Conservation (phyloP, 2,797 vertebrate species). For the Morus bassanus region DNA sequence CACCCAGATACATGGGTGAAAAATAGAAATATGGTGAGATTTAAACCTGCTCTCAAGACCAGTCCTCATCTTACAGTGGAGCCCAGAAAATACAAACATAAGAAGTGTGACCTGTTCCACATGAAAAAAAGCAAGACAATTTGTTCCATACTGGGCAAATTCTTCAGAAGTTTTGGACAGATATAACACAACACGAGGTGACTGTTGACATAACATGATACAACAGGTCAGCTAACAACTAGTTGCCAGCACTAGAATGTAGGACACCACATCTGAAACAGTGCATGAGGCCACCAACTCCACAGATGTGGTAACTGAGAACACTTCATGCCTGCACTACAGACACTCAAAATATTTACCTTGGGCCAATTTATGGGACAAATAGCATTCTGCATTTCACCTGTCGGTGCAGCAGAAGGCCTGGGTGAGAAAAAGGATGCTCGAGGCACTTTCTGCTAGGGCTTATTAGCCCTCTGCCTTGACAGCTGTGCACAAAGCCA, state of each 20-base stretch:
- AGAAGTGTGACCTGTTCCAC: not conserved
- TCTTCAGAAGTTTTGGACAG: not conserved
- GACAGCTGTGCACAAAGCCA: not conserved
- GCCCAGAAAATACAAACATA: not conserved
- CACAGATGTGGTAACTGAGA: not conserved
- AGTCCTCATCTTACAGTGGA: not conserved
- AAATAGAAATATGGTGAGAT: not conserved
- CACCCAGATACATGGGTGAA: fast-evolving
- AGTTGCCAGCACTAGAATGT: not conserved
- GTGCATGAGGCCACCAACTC: not conserved
- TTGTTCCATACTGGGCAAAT: not conserved
- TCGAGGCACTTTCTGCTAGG: not conserved
- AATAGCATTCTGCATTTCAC: not conserved
- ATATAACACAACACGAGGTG: not conserved
- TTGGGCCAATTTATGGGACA: not conserved
- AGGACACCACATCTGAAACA: not conserved
- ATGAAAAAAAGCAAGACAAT: not conserved
- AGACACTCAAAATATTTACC: not conserved
- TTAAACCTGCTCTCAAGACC: not conserved
- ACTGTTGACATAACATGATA: not conserved
- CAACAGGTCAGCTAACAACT: not conserved
- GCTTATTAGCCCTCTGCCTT: not conserved
- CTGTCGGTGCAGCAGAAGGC: not conserved
- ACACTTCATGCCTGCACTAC: not conserved
- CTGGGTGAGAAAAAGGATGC: not conserved